Conservation (phyloP, 2,888 invertebrate species). For the Pyrrhia umbra region DNA sequence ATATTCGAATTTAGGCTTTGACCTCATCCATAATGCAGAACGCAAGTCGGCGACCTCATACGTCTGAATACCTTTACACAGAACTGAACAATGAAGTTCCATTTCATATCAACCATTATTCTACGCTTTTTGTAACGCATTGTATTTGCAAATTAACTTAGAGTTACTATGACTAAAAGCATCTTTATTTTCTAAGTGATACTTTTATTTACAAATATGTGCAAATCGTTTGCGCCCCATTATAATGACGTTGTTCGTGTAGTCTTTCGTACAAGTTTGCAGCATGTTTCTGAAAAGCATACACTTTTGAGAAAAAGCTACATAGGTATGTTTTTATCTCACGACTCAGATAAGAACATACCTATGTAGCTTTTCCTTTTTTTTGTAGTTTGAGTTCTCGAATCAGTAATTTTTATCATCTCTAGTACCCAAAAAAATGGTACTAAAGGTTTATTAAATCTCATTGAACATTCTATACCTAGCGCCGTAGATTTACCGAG, state of each 20-base stretch:
- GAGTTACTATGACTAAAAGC: neutral
- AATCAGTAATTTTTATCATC: too few relatives aligned
- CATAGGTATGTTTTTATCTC: too few relatives aligned
- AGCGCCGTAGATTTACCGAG: slow-evolving; percentile 11
- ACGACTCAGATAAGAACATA: too few relatives aligned
- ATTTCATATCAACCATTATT: slow-evolving; percentile 58
- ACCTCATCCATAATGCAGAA: slow-evolving; percentile 85
- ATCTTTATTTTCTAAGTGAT: too few relatives aligned
- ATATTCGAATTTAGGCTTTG: slow-evolving; percentile 78
- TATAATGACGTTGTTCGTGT: too few relatives aligned
- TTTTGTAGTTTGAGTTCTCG: too few relatives aligned
- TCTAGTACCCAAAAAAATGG: neutral
- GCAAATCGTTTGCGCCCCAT: too few relatives aligned
- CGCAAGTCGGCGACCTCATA: slow-evolving; percentile 69
- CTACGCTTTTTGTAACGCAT: slow-evolving; percentile 43
- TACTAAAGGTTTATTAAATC: slow-evolving; percentile 15
- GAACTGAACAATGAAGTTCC: slow-evolving; percentile 66
- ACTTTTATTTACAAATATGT: too few relatives aligned
- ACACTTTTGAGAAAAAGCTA: too few relatives aligned
- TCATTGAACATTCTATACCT: slow-evolving; percentile 32
- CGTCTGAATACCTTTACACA: slow-evolving; percentile 66
- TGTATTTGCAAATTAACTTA: slow-evolving; percentile 17
- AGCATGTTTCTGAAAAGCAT: too few relatives aligned
- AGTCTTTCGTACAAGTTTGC: too few relatives aligned
- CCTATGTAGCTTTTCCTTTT: too few relatives aligned